Conservation (phyloP, 1,140 invertebrate genomes). For the Caenorhabditis remanei region DNA sequence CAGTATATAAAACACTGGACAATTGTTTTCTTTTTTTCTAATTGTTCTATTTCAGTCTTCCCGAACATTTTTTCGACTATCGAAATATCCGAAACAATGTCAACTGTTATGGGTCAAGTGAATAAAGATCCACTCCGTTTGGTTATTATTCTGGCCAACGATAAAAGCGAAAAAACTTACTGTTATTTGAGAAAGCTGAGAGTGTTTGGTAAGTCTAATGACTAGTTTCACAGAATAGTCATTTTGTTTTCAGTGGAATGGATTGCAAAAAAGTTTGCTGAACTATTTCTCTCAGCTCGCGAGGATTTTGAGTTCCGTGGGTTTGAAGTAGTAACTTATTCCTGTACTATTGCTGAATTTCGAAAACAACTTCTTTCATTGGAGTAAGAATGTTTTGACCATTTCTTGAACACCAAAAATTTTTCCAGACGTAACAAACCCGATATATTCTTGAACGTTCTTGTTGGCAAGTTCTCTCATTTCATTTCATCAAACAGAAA, state of each 20-base stretch:
- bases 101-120: background rate
- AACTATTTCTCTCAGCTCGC: background rate
- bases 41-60: background rate
- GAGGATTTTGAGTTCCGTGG: conserved; percentile 4
- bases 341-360: background rate
- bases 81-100: background rate
- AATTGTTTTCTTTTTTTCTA: too few species aligned
- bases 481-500: background rate
- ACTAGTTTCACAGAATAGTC: background rate
- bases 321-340: background rate
- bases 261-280: background rate
- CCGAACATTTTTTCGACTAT: background rate
- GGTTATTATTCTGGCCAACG: background rate
- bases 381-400: background rate
- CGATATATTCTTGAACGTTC: background rate
- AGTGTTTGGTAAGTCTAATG: background rate
- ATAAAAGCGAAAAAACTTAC: background rate
- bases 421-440: background rate
- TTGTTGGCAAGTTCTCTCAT: background rate
- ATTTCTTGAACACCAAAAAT: background rate
- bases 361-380: background rate
- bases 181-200: background rate
- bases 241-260: background rate
- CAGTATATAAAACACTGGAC: background rate
- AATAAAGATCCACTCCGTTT: background rate